Evolutionary conservation across 2,113 vertebrate genomes (phyloP).

Genomic region (Upupa epops): DNA sequence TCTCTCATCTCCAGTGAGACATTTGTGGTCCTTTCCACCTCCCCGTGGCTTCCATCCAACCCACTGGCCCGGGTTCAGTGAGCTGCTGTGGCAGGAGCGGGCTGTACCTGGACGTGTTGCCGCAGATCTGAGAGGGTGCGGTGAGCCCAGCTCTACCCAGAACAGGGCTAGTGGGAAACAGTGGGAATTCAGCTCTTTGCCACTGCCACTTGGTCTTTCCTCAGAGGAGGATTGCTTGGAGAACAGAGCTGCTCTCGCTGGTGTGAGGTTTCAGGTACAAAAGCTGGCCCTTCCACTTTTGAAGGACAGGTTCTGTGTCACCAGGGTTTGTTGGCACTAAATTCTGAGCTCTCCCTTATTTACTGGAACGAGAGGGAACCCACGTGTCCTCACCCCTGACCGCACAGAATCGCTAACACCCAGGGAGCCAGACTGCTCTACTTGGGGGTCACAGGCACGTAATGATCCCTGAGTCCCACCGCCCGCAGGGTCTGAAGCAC

Average conservation of each 20-base stretch:
- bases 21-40: background rate
- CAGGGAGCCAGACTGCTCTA: rapidly evolving
- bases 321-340: background rate
- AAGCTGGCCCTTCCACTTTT: background rate
- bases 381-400: rapidly evolving
- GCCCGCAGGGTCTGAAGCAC: background rate
- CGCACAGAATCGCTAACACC: rapidly evolving
- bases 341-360: background rate
- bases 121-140: background rate
- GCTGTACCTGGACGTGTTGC: background rate
- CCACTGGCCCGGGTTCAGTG: background rate
- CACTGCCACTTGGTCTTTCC: background rate
- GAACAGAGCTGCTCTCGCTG: rapidly evolving
- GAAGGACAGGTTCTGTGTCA: background rate
- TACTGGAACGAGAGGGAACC: background rate
- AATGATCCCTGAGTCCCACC: rapidly evolving
- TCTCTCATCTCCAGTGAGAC: background rate
- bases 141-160: rapidly evolving
- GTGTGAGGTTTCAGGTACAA: background rate
- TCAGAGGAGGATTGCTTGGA: background rate
- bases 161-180: background rate
- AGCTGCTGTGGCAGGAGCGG: background rate
- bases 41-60: background rate
- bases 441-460: background rate
- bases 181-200: background rate